A percentile compares a stretch with the other conserved stretches of the same genome.
These are phyloP conservation scores for Syngnathus scovelli DNA, from an alignment of 2,113 vertebrate genomes.

Conservation along the genomic window DNA sequence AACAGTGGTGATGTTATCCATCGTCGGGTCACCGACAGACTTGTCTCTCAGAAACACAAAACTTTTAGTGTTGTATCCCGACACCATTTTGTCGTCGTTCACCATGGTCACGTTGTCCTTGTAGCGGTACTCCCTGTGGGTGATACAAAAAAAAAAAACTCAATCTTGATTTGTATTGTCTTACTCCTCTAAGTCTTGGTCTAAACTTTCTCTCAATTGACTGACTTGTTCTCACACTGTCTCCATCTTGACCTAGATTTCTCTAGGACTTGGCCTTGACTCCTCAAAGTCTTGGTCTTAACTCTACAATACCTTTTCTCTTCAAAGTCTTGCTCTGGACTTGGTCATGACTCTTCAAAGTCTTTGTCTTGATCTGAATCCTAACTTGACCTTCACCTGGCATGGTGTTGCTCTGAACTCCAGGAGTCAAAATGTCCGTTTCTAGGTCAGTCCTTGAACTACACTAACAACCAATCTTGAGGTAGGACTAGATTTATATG, in stretches of 20 bases:
- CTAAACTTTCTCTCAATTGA: background rate
- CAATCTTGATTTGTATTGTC: no score
- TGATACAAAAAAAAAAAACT: slow-evolving; percentile 10
- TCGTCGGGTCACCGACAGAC: slow-evolving; percentile 82
- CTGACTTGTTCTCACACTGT: background rate
- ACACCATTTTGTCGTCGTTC: slow-evolving; percentile 80
- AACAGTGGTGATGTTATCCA: slow-evolving; percentile 81
- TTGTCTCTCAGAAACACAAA: slow-evolving; percentile 81
- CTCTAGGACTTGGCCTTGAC: background rate
- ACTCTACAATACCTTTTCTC: background rate
- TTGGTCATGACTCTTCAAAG: background rate
- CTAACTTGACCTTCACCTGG: background rate
- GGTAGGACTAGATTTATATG: background rate
- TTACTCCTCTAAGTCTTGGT: no score
- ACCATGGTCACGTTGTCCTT: slow-evolving; percentile 82
- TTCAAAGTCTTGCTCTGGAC: background rate
- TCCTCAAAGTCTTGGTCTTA: background rate
- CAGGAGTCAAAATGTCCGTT: background rate
- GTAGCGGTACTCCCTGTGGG: slow-evolving; percentile 80
- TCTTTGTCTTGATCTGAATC: no score
- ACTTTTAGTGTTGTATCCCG: slow-evolving; percentile 79
- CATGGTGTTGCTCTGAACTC: background rate
- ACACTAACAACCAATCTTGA: background rate
- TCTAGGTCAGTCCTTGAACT: background rate
- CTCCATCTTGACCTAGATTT: background rate